Conservation (phyloP, 2,888 invertebrate genomes). For the Pegoplata infirma region DNA sequence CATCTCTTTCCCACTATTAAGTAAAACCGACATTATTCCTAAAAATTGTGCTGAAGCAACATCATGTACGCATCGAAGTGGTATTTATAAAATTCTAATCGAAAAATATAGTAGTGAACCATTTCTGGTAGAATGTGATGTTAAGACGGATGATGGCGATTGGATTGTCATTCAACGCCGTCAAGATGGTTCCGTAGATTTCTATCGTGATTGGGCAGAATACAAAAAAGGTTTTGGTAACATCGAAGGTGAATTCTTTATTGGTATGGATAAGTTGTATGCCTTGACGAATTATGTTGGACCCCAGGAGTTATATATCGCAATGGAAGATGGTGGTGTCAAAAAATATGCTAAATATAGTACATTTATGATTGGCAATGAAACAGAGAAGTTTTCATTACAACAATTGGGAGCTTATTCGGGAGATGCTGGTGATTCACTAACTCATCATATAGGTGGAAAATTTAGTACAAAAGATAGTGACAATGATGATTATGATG, state of each 20-base stretch:
- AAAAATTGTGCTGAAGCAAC: constrained; percentile 31
- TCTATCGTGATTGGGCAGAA: constrained; percentile 21
- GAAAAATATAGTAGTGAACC: neutral
- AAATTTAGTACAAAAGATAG: constrained; percentile 19
- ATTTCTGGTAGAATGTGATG: constrained; percentile 38
- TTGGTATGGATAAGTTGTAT: constrained; percentile 30
- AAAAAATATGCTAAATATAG: constrained; percentile 1
- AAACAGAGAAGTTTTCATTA: neutral
- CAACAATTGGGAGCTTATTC: constrained; percentile 10
- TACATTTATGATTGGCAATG: constrained; percentile 1
- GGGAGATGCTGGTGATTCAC: constrained; percentile 21
- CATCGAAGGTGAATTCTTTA: constrained; percentile 37
- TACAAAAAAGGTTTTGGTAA: constrained; percentile 32
- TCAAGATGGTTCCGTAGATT: constrained; percentile 41
- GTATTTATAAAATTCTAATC: constrained; percentile 22
- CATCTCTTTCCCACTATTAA: no score
- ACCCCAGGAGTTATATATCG: constrained; percentile 23
- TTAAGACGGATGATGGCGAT: constrained; percentile 9
- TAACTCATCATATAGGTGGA: neutral
- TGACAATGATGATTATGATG: neutral
- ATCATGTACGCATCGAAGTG: constrained; percentile 27
- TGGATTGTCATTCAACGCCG: constrained; percentile 39
- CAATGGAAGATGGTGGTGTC: constrained; percentile 8
- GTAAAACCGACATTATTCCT: neutral
- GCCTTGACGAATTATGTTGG: constrained; percentile 36